A percentile compares a stretch with the other conserved stretches of the same genome.
These are phyloP conservation scores for Ricordea florida DNA, from an alignment of 92 coral and sea anemone species.

Conservation along the genomic window DNA sequence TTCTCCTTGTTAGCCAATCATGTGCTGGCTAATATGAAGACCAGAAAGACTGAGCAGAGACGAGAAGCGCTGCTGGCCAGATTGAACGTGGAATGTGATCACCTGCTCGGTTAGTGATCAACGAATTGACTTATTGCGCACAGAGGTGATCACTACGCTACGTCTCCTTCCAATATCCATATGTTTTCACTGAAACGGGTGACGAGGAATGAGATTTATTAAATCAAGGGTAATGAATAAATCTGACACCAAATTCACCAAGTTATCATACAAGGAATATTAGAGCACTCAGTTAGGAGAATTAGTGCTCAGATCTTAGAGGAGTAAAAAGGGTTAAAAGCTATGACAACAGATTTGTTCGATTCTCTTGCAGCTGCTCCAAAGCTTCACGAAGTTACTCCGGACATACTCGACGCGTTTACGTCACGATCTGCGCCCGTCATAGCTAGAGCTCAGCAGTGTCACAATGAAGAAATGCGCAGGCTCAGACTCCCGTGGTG, in stretches of 20 bases:
- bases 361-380: constrained; percentile 71
- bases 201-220: too few relatives aligned
- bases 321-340: too few relatives aligned
- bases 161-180: too few relatives aligned
- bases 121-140: too few relatives aligned
- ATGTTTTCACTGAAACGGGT: too few relatives aligned
- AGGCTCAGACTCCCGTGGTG: constrained; percentile 87
- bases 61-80: constrained; percentile 92
- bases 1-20: constrained; percentile 85
- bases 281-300: too few relatives aligned
- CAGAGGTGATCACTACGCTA: too few relatives aligned
- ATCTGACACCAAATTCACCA: too few relatives aligned
- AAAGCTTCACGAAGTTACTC: constrained; percentile 60
- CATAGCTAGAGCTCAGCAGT: constrained; percentile 84
- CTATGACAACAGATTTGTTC: not conserved
- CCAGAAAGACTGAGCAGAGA: constrained; percentile 88
- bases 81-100: constrained; percentile 88
- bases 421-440: constrained; percentile 90
- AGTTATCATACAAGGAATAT: too few relatives aligned
- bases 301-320: too few relatives aligned
- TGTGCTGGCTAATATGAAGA: constrained; percentile 71
- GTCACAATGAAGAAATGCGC: constrained; percentile 83
- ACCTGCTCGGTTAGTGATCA: constrained; percentile 73
- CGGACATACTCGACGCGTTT: constrained; percentile 67
- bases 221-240: too few relatives aligned